A percentile compares a stretch with the other conserved stretches of the same genome.
Conservation (phyloP, 1,140 invertebrate genomes). For the Spodoptera frugiperda region DNA sequence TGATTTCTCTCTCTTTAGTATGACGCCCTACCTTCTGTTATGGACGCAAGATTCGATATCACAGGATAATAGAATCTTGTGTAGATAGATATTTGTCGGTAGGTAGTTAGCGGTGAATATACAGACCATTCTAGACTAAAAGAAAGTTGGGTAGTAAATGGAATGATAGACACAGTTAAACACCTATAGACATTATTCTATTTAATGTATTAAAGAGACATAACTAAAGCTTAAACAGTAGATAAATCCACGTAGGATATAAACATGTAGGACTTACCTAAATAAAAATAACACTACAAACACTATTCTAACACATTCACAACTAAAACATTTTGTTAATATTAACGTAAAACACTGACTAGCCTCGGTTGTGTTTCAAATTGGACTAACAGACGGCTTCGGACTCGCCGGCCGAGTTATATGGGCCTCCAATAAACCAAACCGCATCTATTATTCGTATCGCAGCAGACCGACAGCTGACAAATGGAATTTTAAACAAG, state of each 20-base stretch:
- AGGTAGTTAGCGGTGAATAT: too few relatives aligned
- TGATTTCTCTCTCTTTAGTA: too few relatives aligned
- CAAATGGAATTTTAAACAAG: conserved; percentile 77
- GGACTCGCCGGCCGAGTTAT: conserved; percentile 74
- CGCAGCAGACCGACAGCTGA: conserved; percentile 75
- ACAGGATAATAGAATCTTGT: too few relatives aligned
- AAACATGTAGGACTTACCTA: conserved; percentile 11
- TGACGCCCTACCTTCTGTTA: too few relatives aligned
- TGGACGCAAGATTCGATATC: too few relatives aligned
- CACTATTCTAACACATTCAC: conserved; percentile 12
- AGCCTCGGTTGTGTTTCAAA: conserved; percentile 79
- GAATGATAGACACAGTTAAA: not conserved
- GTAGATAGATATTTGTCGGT: too few relatives aligned
- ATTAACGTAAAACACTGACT: conserved; percentile 56
- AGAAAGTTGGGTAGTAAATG: not conserved
- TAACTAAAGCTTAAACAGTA: too few relatives aligned
- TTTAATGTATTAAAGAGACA: too few relatives aligned
- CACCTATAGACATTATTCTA: too few relatives aligned
- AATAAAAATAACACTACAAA: not conserved
- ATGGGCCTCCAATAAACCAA: conserved; percentile 83
- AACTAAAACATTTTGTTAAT: conserved; percentile 39
- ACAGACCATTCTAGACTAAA: not conserved
- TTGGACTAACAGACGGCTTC: conserved; percentile 76
- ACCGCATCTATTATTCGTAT: conserved; percentile 82
- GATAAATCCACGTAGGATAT: too few relatives aligned